These are phyloP conservation scores for Pyxicephalus adspersus DNA, from an alignment of 2,113 vertebrate species.

Conservation along the genomic window DNA sequence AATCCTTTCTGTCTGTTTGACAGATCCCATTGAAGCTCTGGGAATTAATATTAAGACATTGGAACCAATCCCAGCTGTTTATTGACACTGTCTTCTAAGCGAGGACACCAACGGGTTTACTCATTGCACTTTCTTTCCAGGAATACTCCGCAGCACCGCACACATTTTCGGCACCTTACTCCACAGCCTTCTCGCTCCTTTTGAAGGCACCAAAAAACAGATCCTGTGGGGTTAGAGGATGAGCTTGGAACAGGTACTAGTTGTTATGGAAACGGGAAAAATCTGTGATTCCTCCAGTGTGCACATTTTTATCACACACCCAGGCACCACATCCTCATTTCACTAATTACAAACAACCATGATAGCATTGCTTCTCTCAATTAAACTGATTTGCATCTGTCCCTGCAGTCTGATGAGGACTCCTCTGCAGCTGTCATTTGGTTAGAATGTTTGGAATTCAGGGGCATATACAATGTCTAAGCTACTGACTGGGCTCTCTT, in stretches of 20 bases:
- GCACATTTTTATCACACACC: constrained; percentile 51
- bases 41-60: constrained; percentile 47
- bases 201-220: constrained; percentile 25
- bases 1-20: constrained; percentile 54
- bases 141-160: background rate
- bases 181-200: background rate
- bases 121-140: background rate
- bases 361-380: constrained; percentile 57
- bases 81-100: constrained; percentile 34
- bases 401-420: constrained; percentile 56
- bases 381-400: constrained; percentile 58
- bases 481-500: background rate
- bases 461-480: background rate
- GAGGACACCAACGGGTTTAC: constrained; percentile 30
- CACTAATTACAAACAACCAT: constrained; percentile 57
- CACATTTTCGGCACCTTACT: background rate
- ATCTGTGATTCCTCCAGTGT: constrained; percentile 49
- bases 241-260: constrained; percentile 44
- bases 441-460: constrained; percentile 50
- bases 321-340: constrained; percentile 56
- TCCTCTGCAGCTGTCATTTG: constrained; percentile 55
- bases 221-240: constrained; percentile 16
- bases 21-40: constrained; percentile 52
- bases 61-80: constrained; percentile 44
- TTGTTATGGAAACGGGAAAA: constrained; percentile 55